phyloP scores from a whole-genome alignment of 2,797 vertebrate species.

The Brachyalestes nurse region DNA sequence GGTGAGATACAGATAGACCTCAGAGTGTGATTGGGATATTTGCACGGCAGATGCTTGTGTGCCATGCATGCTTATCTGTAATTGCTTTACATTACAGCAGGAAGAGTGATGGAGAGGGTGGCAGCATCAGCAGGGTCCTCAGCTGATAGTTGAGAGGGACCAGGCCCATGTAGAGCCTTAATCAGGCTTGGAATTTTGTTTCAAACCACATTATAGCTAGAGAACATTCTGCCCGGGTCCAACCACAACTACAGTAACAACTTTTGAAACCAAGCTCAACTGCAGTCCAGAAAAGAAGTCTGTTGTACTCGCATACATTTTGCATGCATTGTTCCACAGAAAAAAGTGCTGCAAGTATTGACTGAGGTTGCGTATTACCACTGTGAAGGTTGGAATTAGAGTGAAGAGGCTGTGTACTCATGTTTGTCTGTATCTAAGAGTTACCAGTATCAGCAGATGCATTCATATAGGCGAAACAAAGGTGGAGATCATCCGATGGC shows the following conservation, averaged over 20 bases:
- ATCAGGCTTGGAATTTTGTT: not conserved
- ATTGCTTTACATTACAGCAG: conserved; percentile 59
- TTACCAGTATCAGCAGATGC: too few species aligned
- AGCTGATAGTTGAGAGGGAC: not conserved
- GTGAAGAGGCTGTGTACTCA: not conserved
- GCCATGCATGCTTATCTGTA: conserved; percentile 57
- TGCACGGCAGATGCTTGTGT: conserved; percentile 51
- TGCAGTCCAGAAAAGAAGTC: not conserved
- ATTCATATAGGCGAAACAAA: too few species aligned
- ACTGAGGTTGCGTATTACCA: not conserved
- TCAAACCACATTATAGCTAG: not conserved
- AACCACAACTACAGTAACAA: not conserved
- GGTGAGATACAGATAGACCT: conserved; percentile 35
- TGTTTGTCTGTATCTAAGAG: not conserved
- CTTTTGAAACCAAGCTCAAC: not conserved
- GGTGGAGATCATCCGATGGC: too few species aligned
- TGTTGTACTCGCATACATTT: not conserved
- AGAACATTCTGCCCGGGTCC: not conserved
- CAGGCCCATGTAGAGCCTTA: not conserved
- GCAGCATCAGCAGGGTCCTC: conserved; percentile 46
- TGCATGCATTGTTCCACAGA: too few species aligned
- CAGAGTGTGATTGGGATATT: conserved; percentile 57
- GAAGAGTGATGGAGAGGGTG: conserved; percentile 55
- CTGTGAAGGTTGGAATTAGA: not conserved
- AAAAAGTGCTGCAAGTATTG: not conserved